Percentiles rank a stretch among this genome's conserved stretches.
Evolutionary conservation across 2,888 invertebrate species (phyloP).

Genomic region (Petrolisthes cinctipes): DNA sequence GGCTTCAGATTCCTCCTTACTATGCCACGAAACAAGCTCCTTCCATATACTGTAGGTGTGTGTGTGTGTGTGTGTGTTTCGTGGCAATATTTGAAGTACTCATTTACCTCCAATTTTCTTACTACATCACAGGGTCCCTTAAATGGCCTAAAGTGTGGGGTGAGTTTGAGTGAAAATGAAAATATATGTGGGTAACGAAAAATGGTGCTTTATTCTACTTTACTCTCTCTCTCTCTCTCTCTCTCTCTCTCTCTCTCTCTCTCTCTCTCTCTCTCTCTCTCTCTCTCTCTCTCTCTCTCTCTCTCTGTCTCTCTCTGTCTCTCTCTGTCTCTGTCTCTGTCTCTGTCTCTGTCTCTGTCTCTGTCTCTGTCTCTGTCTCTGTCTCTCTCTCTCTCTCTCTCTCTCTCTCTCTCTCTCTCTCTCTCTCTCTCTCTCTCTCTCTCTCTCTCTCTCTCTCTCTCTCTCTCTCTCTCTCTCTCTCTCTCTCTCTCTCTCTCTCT

Average conservation of each 20-base stretch:
- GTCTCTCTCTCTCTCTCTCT: not conserved
- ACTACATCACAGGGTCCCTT: too few relatives aligned
- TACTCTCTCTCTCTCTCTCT: not conserved
- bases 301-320: not conserved
- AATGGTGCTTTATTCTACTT: too few relatives aligned
- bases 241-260: not conserved
- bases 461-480: slow-evolving; percentile 19
- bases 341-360: not conserved
- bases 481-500: slow-evolving; percentile 24
- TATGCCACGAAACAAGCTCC: too few relatives aligned
- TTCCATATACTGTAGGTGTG: too few relatives aligned
- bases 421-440: slow-evolving; percentile 1
- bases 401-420: not conserved
- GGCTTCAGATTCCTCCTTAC: too few relatives aligned
- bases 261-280: not conserved
- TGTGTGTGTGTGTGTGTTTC: too few relatives aligned
- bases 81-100: too few relatives aligned
- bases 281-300: not conserved
- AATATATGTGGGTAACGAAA: not conserved
- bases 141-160: not conserved
- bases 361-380: not conserved
- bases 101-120: too few relatives aligned
- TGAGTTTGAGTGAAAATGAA: not conserved
- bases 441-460: not conserved
- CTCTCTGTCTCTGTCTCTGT: not conserved